phyloP scores from a whole-genome alignment of 1,140 invertebrate genomes.

The Drosophila lacertosa region DNA sequence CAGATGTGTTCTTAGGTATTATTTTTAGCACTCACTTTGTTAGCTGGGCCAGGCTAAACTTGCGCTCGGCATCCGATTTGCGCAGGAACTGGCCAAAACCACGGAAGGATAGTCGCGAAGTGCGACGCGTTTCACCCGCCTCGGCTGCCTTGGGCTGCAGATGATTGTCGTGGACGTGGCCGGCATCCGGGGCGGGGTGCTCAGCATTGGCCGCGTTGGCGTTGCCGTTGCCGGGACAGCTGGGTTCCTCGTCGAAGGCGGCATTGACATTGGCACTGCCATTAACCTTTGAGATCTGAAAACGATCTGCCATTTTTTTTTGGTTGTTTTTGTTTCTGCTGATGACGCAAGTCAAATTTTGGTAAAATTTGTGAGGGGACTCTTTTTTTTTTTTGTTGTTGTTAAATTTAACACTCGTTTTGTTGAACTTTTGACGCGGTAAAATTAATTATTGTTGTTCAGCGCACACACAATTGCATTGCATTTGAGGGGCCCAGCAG shows the following conservation, averaged over 20 bases:
- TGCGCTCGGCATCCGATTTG: conserved; percentile 73
- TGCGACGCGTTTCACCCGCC: conserved; percentile 53
- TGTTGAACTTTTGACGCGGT: neutral
- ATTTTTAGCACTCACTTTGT: conserved; percentile 67
- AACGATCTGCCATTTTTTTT: conserved; percentile 64
- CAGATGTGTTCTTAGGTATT: too few species aligned
- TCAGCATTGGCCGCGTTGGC: conserved; percentile 21
- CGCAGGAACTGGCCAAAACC: conserved; percentile 75
- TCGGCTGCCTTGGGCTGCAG: conserved; percentile 64
- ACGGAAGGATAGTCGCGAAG: conserved; percentile 67
- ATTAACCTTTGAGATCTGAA: conserved; percentile 76
- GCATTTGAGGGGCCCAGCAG: conserved; percentile 11
- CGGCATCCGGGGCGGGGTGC: conserved; percentile 25
- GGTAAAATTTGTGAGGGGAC: neutral
- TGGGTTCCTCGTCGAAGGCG: conserved; percentile 56
- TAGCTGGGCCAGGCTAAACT: conserved; percentile 80
- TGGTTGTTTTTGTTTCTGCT: conserved; percentile 9
- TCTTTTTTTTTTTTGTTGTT: conserved; percentile 11
- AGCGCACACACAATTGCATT: conserved; percentile 9
- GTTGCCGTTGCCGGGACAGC: conserved; percentile 3
- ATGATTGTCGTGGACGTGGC: conserved; percentile 50
- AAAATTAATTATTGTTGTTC: neutral
- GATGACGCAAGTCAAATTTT: conserved; percentile 10
- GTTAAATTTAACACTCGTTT: conserved; percentile 16
- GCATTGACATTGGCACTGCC: conserved; percentile 61